phyloP scores from a whole-genome alignment of 2,888 invertebrate species.

The Notodonta ziczac region DNA sequence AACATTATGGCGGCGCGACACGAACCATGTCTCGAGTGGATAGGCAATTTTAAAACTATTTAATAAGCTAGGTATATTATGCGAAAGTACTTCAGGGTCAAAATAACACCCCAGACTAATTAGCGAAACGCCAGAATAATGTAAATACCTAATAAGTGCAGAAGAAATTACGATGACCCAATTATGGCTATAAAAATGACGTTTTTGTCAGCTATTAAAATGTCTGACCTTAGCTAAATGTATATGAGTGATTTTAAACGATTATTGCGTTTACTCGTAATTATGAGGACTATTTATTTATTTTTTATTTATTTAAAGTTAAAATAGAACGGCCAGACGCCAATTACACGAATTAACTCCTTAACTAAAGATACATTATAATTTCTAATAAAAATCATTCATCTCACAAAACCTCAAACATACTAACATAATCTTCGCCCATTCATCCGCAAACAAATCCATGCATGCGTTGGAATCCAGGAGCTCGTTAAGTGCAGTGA shows the following conservation, averaged over 20 bases:
- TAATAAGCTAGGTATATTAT: constrained; percentile 16
- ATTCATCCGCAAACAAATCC: too few species aligned
- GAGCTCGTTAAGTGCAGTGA: too few species aligned
- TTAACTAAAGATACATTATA: too few species aligned
- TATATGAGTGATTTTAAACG: constrained; percentile 23
- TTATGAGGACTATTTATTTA: constrained; percentile 4
- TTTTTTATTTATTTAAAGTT: too few species aligned
- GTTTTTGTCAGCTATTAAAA: constrained; percentile 18
- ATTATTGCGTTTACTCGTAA: constrained; percentile 21
- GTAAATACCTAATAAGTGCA: background rate
- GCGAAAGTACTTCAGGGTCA: constrained; percentile 9
- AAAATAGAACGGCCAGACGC: too few species aligned
- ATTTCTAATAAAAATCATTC: too few species aligned
- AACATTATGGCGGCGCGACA: constrained; percentile 37
- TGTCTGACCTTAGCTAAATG: constrained; percentile 11
- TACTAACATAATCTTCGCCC: too few species aligned
- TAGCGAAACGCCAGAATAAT: background rate
- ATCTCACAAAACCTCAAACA: too few species aligned
- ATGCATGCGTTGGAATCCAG: too few species aligned
- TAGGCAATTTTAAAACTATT: constrained; percentile 35
- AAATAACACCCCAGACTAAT: constrained; percentile 11
- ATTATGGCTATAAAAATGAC: background rate
- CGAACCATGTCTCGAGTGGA: constrained; percentile 45
- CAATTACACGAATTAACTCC: too few species aligned
- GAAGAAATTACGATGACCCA: constrained; percentile 3